Base-by-base conservation (phyloP, 2,113 vertebrate genomes). In the Limnothrissa miodon region DNA sequence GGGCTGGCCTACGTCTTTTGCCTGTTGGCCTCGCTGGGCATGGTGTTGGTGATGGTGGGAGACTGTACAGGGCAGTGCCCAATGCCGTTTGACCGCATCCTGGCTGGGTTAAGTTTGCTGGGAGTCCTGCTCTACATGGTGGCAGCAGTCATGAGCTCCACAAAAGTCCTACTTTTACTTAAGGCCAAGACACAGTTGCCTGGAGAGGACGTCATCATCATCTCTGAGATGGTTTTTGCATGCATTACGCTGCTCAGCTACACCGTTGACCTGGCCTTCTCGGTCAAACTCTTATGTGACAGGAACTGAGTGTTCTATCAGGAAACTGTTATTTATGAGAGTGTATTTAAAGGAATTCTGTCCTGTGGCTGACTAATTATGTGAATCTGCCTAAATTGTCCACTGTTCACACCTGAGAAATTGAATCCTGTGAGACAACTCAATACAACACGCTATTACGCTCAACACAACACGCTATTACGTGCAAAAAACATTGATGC, bases 251-350 rank as follows among this genome's bases (percentile, higher is more conserved):
- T 95, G 80, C 78, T 95, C 51, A 90, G 92, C 10, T 95, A 95
- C 51, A 93, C 93, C 0, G 90, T 95, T 78, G 95, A 95, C 79
- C 80, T 94, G 3, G 92, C 93, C 45, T 93, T 94, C 84, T 93
- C 93, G 42, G 87, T 94, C 39, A 94, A 93, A 84, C 90, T 91
- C 11, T 15, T 93, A 81, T 93, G 92, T 84, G 89, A 93, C 83
- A 89, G 92, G 74, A 85, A 78, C 42, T 88, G n/a, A 19, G 45
- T 2, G 11, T 0, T 45, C 13, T 13, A 36, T 36, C 15, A 5
- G 66, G 3, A 74, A 17, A 3, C 13, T 74, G 66, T 4, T 74
- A 74, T 74, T 33, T 74, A 62, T 62, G n/a, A 15, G n/a, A 36
- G 33, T 74, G 15, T 74, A 74, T 74, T 33, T 74, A 36, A 36